Evolutionary conservation across 2,888 invertebrate species (phyloP).

Genomic region (Cephus pygmeus): DNA sequence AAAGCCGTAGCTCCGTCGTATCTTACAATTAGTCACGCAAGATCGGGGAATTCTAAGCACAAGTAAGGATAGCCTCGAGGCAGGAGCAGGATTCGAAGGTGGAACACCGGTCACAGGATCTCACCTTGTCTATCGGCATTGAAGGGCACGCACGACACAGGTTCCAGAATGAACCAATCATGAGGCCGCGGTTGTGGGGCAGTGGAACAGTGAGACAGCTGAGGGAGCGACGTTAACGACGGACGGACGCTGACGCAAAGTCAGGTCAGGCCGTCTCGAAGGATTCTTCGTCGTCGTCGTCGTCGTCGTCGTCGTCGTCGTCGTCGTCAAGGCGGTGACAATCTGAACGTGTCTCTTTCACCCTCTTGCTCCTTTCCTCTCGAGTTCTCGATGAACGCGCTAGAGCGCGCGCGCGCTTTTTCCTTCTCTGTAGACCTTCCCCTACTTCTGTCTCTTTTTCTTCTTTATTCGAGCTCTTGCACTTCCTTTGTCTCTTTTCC

Average conservation of each 20-base stretch:
- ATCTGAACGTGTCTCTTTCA: neutral
- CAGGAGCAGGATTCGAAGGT: neutral
- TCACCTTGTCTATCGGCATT: conserved; percentile 96
- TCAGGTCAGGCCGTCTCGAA: conserved; percentile 4
- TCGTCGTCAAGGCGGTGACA: conserved; percentile 15
- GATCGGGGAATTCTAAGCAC: neutral
- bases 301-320: conserved; percentile 7
- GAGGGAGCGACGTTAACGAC: conserved; percentile 37
- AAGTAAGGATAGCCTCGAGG: neutral
- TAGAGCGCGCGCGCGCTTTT: neutral
- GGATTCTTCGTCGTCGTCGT: neutral
- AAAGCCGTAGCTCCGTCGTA: neutral
- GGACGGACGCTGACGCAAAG: conserved; percentile 33
- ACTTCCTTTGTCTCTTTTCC: neutral
- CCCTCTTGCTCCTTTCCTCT: neutral
- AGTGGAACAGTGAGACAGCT: conserved; percentile 59
- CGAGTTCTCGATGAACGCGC: neutral
- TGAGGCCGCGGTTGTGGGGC: conserved; percentile 70
- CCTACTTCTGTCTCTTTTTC: neutral
- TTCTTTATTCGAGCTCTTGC: neutral
- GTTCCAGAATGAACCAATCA: conserved; percentile 98
- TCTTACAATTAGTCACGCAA: neutral
- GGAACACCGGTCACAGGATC: conserved; percentile 31
- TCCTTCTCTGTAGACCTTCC: neutral
- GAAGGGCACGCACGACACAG: conserved; percentile 96